Base-by-base conservation (phyloP, 64 coral and sea anemone species). In the Astreopora myriophthalma region DNA sequence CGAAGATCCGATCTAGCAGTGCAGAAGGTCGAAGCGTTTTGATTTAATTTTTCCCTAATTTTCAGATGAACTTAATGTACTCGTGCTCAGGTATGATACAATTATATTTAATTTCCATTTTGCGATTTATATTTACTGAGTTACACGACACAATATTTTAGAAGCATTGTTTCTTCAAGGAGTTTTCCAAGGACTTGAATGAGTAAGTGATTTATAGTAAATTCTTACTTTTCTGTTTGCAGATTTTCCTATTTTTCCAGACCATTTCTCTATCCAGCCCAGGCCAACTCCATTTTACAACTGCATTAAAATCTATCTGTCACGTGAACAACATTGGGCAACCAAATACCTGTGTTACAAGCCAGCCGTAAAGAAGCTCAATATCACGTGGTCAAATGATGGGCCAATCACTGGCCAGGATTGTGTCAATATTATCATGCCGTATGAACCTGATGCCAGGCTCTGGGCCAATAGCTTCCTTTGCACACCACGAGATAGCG, bases 191-290 rank as follows among this genome's bases (percentile, higher is more conserved):
- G 40, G 40, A 44, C n/a, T n/a, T n/a, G n/a, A n/a, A n/a, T n/a
- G n/a, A n/a, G n/a, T n/a, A n/a, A n/a, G n/a, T n/a, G n/a, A n/a
- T n/a, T n/a, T n/a, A n/a, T n/a, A n/a, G n/a, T n/a, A n/a, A n/a
- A n/a, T n/a, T n/a, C 19, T 34, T 3, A 33, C 17, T 70, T 28
- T 38, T 73, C 33, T 82, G 7, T 23, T 63, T 82, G 6, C 51
- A 82, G 78, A 82, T 23, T 62, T 64, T 63, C 78, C 78, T 10
- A 27, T 82, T 62, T 82, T 82, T 34, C 78, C 78, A 62, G 32
- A 82, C 2, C 78, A 82, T 6, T 82, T 82, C 31, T 82, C 78
- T 37, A 3, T 82, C 17, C 52, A 29, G 34, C n/a, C 49, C 7
- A 38, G 30, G 2, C 11, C 78, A 1, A 8, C 51, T 24, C 1